A percentile compares a stretch with the other conserved stretches of the same genome.
These are phyloP conservation scores for Micrasema longulum DNA, from an alignment of 1,140 invertebrate genomes.

Conservation along the genomic window DNA sequence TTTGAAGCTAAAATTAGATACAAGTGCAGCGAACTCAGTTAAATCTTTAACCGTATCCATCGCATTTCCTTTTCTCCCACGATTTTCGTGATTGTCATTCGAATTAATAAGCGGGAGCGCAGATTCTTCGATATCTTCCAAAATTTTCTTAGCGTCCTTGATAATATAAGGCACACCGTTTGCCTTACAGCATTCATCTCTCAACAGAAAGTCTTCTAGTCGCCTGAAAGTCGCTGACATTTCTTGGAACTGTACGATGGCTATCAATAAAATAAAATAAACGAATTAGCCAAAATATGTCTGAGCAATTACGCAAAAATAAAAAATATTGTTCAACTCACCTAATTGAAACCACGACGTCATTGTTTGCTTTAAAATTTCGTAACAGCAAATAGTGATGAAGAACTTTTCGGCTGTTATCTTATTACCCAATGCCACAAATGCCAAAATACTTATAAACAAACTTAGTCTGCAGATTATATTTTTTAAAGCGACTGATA, in stretches of 20 bases:
- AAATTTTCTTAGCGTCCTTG: too few species aligned
- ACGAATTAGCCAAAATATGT: background rate
- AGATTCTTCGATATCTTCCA: background rate
- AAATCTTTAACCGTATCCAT: background rate
- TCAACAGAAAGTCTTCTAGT: slow-evolving; percentile 9
- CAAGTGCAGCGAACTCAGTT: slow-evolving; percentile 9
- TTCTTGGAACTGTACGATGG: slow-evolving; percentile 1
- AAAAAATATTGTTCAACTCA: slow-evolving; percentile 43
- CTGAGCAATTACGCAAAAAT: background rate
- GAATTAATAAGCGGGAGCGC: background rate
- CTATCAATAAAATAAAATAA: background rate
- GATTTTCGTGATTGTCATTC: background rate
- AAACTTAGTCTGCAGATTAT: slow-evolving; percentile 73
- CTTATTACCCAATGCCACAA: slow-evolving; percentile 65
- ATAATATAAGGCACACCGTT: background rate
- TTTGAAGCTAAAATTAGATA: slow-evolving; percentile 28
- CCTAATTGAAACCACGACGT: slow-evolving; percentile 70
- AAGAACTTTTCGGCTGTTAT: slow-evolving; percentile 72
- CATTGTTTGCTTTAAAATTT: slow-evolving; percentile 69
- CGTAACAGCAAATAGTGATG: slow-evolving; percentile 69
- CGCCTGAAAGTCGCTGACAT: background rate
- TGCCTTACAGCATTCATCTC: background rate
- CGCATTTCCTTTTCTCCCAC: background rate
- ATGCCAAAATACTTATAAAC: slow-evolving; percentile 73
- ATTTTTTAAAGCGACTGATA: slow-evolving; percentile 70